These are phyloP conservation scores for Dipodomys spectabilis DNA, from an alignment of 2,113 vertebrate genomes.

Conservation along the genomic window DNA sequence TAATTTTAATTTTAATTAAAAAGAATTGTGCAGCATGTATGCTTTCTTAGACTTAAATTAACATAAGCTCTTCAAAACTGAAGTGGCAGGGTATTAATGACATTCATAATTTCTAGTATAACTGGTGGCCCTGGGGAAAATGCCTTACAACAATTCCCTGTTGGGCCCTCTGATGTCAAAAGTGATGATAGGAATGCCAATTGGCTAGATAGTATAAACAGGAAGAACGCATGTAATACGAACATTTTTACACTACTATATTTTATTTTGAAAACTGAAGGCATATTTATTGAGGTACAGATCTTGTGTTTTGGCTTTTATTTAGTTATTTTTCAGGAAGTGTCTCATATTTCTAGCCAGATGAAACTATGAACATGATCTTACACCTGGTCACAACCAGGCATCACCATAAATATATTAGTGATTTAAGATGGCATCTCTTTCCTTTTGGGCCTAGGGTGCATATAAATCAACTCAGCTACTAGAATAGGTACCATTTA, in stretches of 20 bases:
- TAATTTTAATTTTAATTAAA: constrained; percentile 81
- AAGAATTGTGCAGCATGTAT: constrained; percentile 67
- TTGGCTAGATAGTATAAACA: constrained; percentile 25
- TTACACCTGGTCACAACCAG: no score
- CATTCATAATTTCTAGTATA: constrained; percentile 64
- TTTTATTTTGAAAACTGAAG: neutral
- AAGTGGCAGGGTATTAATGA: constrained; percentile 77
- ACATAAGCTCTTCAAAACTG: constrained; percentile 73
- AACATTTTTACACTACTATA: neutral
- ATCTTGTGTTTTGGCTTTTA: neutral
- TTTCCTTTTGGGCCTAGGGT: no score
- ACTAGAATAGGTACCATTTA: no score
- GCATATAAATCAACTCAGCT: no score
- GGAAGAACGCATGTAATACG: neutral
- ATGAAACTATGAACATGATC: no score
- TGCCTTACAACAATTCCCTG: constrained; percentile 57
- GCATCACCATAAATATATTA: no score
- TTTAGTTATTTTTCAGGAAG: neutral
- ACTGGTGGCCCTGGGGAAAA: constrained; percentile 72
- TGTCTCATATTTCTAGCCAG: no score
- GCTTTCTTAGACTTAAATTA: constrained; percentile 82
- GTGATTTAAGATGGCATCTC: no score
- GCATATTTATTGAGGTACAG: no score
- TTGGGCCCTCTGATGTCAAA: constrained; percentile 58
- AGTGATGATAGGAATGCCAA: neutral